These are phyloP conservation scores for Ochropacha duplaris DNA, from an alignment of 2,888 invertebrate species.

Conservation along the genomic window DNA sequence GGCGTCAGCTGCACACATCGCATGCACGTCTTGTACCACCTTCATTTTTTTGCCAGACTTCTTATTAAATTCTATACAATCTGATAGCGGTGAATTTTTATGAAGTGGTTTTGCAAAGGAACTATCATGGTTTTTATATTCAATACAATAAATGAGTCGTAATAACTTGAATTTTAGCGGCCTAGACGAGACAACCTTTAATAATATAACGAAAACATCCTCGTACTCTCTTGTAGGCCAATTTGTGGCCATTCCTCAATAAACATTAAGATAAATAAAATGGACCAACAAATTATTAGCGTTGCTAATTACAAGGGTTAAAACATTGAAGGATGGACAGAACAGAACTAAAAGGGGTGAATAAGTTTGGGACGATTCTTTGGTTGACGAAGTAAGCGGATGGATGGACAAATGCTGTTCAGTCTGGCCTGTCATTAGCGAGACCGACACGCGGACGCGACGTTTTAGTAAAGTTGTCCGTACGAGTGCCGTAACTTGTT, in stretches of 20 bases:
- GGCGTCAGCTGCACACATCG: slow-evolving; percentile 79
- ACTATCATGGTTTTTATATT: no score
- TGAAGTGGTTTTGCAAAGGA: slow-evolving; percentile 4
- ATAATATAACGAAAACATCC: not conserved
- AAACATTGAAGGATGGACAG: slow-evolving; percentile 50
- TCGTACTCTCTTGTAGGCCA: not conserved
- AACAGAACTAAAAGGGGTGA: slow-evolving; percentile 58
- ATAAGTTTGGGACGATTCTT: slow-evolving; percentile 72
- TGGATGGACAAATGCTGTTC: slow-evolving; percentile 47
- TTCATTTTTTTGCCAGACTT: slow-evolving; percentile 46
- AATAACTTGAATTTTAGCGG: no score
- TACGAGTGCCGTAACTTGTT: slow-evolving; percentile 10
- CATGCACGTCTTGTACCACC: slow-evolving; percentile 49
- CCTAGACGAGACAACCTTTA: not conserved
- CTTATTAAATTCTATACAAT: slow-evolving; percentile 48
- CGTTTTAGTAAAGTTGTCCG: slow-evolving; percentile 58
- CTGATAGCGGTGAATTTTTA: slow-evolving; percentile 18
- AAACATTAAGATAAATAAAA: slow-evolving; percentile 16
- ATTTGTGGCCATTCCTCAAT: not conserved
- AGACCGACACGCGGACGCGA: slow-evolving; percentile 39
- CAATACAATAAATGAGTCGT: no score
- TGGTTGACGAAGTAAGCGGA: slow-evolving; percentile 46
- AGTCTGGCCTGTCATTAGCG: slow-evolving; percentile 64
- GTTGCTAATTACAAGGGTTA: slow-evolving; percentile 68
- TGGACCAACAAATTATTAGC: slow-evolving; percentile 42